Percentiles rank a stretch among this genome's conserved stretches.
phyloP scores from a whole-genome alignment of 2,113 vertebrate genomes.

The Leiothrix lutea region DNA sequence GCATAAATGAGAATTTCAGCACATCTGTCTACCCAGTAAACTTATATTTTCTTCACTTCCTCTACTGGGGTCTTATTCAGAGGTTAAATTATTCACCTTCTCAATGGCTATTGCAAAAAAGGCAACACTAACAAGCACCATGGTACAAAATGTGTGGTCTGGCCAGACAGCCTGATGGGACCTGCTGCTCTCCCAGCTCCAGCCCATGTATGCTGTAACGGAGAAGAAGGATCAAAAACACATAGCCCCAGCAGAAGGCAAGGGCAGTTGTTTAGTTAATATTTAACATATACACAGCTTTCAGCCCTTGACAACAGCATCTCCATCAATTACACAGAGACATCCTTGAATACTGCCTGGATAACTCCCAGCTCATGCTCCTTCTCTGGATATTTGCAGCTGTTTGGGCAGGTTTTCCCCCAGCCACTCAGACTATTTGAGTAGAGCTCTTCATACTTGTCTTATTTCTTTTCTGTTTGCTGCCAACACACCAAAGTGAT shows the following conservation, averaged over 20 bases:
- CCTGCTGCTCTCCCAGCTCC: neutral
- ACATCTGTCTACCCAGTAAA: neutral
- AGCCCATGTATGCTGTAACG: rapidly evolving
- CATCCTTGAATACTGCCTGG: neutral
- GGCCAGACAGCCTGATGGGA: neutral
- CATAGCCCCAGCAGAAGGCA: neutral
- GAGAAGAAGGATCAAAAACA: neutral
- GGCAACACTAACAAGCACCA: neutral
- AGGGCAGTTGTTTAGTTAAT: neutral
- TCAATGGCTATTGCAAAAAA: neutral
- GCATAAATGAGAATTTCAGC: neutral
- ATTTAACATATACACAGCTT: neutral
- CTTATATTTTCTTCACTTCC: neutral
- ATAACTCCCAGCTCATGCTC: neutral
- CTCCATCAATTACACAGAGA: neutral
- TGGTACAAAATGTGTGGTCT: neutral
- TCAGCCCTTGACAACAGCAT: neutral
- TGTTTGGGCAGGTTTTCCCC: neutral
- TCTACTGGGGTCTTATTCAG: neutral
- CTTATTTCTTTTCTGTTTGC: neutral
- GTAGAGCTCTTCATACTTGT: neutral
- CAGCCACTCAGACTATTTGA: neutral
- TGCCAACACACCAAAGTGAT: neutral
- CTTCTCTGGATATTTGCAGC: neutral
- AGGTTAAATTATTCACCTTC: neutral